Evolutionary conservation across 2,888 invertebrate genomes (phyloP), one percentile per base, ranked within the genome.

Genomic region (Oscheius sp.): DNA sequence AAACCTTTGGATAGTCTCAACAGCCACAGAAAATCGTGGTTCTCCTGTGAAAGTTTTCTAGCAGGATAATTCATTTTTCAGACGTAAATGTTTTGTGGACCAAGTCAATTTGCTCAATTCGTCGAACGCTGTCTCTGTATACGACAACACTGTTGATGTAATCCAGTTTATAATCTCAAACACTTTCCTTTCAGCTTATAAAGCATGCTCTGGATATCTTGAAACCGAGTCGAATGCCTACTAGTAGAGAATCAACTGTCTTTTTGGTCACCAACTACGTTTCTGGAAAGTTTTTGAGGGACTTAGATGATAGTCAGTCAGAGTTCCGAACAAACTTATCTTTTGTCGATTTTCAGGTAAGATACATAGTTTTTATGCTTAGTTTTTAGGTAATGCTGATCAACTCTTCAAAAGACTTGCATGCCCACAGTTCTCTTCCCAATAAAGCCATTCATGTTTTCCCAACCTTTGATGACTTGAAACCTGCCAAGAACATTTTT

Each of bases 271-370:
- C 63, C 0, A 53, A 63, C 29, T 73, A 58, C 29, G 57, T 51
- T 2, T 63, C 63, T 5, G 42, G 13, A 10, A 21, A 13, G 1
- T 55, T 73, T 7, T 42, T 73, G 21, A 42, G 21, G 5, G 5
- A 73, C 1, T 73, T 55, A 9, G 73, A 73, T 32, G 73, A 73
- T 13, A 37, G 29, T 21, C 37, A 51, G 13, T 55, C 57, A 51
- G 59, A 62, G 1, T 73, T 73, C 63, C 50, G 73, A n/a, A 51
- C 13, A 4, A 62, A 53, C 10, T 33, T 73, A 0, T 57, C 63
- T 11, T 73, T 55, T 53, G 73, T 73, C 1, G 73, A 73, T 53
- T 73, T 73, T 32, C 51, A 73, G 53, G 73, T 73, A 53, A 42
- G 35, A n/a, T 35, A 63, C 1, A 47, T 47, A 2, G 3, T 48